A percentile compares a stretch with the other conserved stretches of the same genome.
Evolutionary conservation across 1,140 invertebrate genomes (phyloP).

Genomic region (Drosophila hydei): DNA sequence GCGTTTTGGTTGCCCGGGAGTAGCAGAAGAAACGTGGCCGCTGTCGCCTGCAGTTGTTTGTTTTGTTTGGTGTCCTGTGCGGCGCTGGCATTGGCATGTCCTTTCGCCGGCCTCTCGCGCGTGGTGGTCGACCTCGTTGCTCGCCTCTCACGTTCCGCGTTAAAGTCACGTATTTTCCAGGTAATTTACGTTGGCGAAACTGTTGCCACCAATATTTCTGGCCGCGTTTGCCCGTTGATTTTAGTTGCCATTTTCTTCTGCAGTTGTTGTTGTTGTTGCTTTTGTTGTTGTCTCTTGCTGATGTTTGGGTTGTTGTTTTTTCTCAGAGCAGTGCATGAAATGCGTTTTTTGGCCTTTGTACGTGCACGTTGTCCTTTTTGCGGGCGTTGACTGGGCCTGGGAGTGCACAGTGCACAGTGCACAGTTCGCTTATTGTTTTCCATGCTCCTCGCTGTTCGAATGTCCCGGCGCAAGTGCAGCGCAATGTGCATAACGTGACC

Average conservation of each 20-base stretch:
- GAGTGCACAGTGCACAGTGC: too few species aligned
- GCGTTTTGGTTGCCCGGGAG: constrained; percentile 15
- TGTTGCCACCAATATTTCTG: constrained; percentile 81
- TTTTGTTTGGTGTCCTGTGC: constrained; percentile 39
- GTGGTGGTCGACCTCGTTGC: constrained; percentile 24
- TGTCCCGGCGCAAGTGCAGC: constrained; percentile 58
- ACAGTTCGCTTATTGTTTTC: constrained; percentile 54
- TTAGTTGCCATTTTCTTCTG: constrained; percentile 36
- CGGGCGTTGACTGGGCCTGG: background rate
- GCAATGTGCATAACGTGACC: constrained; percentile 81
- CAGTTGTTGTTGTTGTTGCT: constrained; percentile 26
- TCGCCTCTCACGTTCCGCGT: constrained; percentile 63
- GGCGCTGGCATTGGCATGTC: constrained; percentile 23
- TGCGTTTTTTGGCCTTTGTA: constrained; percentile 80
- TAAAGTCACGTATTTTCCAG: constrained; percentile 81
- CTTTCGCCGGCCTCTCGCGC: constrained; percentile 40
- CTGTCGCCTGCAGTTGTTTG: constrained; percentile 57
- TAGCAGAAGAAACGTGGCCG: constrained; percentile 21
- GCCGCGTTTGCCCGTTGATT: constrained; percentile 67
- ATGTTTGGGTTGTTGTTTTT: constrained; percentile 14
- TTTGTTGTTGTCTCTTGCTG: constrained; percentile 7
- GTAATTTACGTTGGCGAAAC: constrained; percentile 81
- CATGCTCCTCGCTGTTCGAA: constrained; percentile 21
- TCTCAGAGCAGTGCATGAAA: constrained; percentile 55
- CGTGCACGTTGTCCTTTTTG: constrained; percentile 63